Evolutionary conservation across 92 coral and sea anemone species (phyloP).

Genomic region (Isaurus tuberculatus): DNA sequence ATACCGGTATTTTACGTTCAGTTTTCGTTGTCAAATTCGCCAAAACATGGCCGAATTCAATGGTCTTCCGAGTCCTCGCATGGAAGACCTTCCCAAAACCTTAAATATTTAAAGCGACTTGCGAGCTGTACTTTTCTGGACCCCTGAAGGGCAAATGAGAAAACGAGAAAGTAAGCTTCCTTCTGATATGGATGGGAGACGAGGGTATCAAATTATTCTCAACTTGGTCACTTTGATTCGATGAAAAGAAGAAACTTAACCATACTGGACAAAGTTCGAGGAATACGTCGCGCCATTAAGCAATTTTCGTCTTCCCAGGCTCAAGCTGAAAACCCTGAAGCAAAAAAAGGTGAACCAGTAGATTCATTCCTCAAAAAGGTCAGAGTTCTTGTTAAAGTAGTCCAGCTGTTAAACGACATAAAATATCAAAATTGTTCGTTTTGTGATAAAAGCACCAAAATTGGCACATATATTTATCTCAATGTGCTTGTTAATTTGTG

Average conservation of each 20-base stretch:
- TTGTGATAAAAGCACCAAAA: too few relatives aligned
- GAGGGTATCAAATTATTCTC: conserved; percentile 65
- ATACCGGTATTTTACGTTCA: too few relatives aligned
- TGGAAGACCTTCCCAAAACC: too few relatives aligned
- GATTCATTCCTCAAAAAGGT: conserved; percentile 70
- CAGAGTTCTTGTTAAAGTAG: conserved; percentile 67
- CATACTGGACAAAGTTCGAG: conserved; percentile 73
- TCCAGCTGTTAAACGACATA: too few relatives aligned
- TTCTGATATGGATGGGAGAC: conserved; percentile 61
- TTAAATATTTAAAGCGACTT: too few relatives aligned
- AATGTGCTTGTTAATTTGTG: too few relatives aligned
- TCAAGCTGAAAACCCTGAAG: conserved; percentile 55
- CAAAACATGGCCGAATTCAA: too few relatives aligned
- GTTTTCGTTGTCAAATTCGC: too few relatives aligned
- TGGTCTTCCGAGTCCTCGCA: too few relatives aligned
- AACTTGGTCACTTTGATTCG: conserved; percentile 51
- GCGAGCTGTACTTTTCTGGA: too few relatives aligned
- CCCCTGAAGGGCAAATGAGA: conserved; percentile 52
- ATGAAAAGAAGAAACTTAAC: conserved; percentile 32
- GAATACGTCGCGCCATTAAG: conserved; percentile 64
- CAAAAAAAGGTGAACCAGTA: conserved; percentile 65
- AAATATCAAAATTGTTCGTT: too few relatives aligned
- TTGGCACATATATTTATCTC: too few relatives aligned
- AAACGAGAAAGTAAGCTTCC: conserved; percentile 49
- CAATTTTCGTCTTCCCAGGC: conserved; percentile 65